These are phyloP conservation scores for Plebejus anna DNA, from an alignment of 2,888 invertebrate genomes.

Conservation along the genomic window DNA sequence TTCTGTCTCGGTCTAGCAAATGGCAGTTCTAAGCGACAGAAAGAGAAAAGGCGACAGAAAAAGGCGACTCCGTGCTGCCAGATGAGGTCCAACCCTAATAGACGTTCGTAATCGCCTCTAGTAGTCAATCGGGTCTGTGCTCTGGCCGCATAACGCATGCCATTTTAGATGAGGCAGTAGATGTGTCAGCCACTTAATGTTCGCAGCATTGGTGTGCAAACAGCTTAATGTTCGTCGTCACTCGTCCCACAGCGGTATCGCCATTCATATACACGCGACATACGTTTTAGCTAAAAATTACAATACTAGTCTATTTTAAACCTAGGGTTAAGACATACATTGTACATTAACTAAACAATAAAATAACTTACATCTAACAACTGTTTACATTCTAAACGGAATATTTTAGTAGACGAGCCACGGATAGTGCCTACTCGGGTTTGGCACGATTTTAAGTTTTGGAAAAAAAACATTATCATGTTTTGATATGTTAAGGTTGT, in stretches of 20 bases:
- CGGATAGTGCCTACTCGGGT: slow-evolving; percentile 48
- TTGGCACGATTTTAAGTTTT: slow-evolving; percentile 55
- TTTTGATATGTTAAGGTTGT: slow-evolving; percentile 52
- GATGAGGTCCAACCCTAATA: too few relatives aligned
- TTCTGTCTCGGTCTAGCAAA: too few relatives aligned
- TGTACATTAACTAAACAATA: slow-evolving; percentile 69
- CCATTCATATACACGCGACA: slow-evolving; percentile 72
- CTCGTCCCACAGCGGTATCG: slow-evolving; percentile 44
- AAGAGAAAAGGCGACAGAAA: too few relatives aligned
- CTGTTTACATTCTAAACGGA: slow-evolving; percentile 69
- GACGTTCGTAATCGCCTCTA: too few relatives aligned
- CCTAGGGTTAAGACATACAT: slow-evolving; percentile 74
- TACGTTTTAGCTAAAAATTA: slow-evolving; percentile 65
- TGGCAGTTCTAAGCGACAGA: too few relatives aligned
- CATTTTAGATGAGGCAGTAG: neutral
- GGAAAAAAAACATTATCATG: slow-evolving; percentile 28
- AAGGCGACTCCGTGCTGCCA: too few relatives aligned
- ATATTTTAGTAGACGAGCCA: slow-evolving; percentile 51
- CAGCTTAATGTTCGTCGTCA: neutral
- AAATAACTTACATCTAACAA: slow-evolving; percentile 72
- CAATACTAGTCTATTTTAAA: slow-evolving; percentile 58
- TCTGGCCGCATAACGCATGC: neutral
- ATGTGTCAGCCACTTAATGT: neutral
- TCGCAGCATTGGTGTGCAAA: neutral
- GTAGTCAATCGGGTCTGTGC: too few relatives aligned